Evolutionary conservation across 2,888 invertebrate genomes (phyloP), one percentile per base, ranked within the genome.

Genomic region (Syrphus vitripennis): DNA sequence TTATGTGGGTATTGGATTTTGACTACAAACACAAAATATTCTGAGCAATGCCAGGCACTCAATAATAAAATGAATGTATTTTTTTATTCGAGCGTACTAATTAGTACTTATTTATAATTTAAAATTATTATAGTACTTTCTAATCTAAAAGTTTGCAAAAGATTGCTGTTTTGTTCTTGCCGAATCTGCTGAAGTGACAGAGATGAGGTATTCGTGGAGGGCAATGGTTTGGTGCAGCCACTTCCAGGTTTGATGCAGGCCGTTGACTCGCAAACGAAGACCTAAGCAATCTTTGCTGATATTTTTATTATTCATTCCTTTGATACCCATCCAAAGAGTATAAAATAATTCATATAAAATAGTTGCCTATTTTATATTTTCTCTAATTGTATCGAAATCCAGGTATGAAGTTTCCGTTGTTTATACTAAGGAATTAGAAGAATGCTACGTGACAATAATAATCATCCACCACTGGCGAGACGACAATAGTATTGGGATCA

Each of bases 211-310:
- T 90, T 97, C 96, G 94, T 97, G 97, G 84, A 97, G 94, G 90
- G 95, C 96, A 91, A 96, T 96, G 88, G 97, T 97, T 93, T 97
- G 97, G 93, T 97, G 97, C 93, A 97, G 94, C 97, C 97, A 97
- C 97, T 97, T 97, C 96, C 97, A 97, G 92, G 97, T 97, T 93
- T 97, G 97, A 93, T 97, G 97, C 93, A 97, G 95, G 93, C 95
- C 95, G 93, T 96, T 96, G 93, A 96, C 95, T 94, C 97, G 96
- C 95, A 95, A 95, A 93, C 97, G 96, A 94, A 97, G 96, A 94
- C 96, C 97, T 94, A 97, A 94, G 95, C 91, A 92, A 89, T 92
- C 92, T 89, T 92, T 92, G 89, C 90, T 90, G 80, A 88, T 89
- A 75, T 90, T 89, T 87, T 90, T 90, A 89, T 88, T 89, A 89